Evolutionary conservation across 2,113 vertebrate genomes (phyloP).

Genomic region (Seriola quinqueradiata): DNA sequence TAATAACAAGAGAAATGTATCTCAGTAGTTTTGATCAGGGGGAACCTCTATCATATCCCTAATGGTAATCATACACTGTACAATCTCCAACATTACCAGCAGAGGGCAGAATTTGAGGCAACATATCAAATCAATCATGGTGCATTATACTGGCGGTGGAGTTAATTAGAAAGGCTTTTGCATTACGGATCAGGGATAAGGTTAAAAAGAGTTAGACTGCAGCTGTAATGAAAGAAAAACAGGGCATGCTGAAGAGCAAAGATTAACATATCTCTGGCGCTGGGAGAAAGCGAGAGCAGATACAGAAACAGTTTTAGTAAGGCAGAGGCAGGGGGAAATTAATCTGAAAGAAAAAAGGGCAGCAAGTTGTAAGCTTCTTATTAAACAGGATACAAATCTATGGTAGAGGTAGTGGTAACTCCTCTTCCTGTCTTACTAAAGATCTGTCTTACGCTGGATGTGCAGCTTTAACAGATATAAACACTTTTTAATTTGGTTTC

Average conservation of each 20-base stretch:
- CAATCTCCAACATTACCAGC: neutral
- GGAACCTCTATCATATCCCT: neutral
- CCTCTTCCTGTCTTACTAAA: neutral
- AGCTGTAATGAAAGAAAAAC: conserved; percentile 68
- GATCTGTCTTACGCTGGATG: neutral
- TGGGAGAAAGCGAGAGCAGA: conserved; percentile 65
- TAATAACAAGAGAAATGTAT: neutral
- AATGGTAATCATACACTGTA: neutral
- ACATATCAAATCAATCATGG: conserved; percentile 81
- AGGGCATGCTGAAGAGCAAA: conserved; percentile 70
- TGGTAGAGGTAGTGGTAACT: neutral
- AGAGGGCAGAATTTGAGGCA: conserved; percentile 83
- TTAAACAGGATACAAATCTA: neutral
- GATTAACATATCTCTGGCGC: conserved; percentile 42
- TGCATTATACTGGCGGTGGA: conserved; percentile 39
- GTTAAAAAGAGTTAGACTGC: conserved; percentile 56
- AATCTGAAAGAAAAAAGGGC: conserved; percentile 66
- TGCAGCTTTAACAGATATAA: conserved; percentile 1
- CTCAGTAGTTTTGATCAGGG: neutral
- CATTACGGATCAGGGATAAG: conserved; percentile 7
- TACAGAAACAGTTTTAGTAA: conserved; percentile 65
- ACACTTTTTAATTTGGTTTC: neutral
- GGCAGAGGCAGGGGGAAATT: conserved; percentile 62
- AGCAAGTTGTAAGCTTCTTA: conserved; percentile 39
- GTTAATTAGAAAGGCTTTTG: conserved; percentile 42